These are phyloP conservation scores for Lochmaea crataegi DNA, from an alignment of 2,888 invertebrate species.

Conservation along the genomic window DNA sequence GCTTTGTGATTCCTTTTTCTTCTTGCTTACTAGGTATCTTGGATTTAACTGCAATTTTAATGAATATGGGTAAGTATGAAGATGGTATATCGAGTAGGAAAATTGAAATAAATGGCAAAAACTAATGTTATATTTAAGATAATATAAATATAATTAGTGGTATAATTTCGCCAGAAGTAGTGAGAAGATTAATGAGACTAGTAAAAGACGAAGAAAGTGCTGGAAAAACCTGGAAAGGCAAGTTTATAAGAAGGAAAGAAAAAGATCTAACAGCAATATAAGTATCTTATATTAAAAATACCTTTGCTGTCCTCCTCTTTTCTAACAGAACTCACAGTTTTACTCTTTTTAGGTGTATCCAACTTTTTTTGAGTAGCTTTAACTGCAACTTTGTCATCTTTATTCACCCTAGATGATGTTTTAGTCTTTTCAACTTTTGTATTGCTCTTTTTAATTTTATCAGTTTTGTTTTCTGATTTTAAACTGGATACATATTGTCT, in stretches of 20 bases:
- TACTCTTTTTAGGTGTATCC: slow-evolving; percentile 47
- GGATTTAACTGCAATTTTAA: slow-evolving; percentile 7
- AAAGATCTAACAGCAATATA: too few species aligned
- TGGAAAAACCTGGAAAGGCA: too few species aligned
- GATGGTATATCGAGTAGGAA: too few species aligned
- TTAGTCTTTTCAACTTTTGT: slow-evolving; percentile 42
- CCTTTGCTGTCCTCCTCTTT: slow-evolving; percentile 53
- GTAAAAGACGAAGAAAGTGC: too few species aligned
- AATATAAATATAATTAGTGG: too few species aligned
- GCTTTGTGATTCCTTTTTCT: slow-evolving; percentile 27
- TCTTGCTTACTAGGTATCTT: slow-evolving; percentile 51
- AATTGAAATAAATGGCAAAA: too few species aligned
- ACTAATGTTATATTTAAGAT: too few species aligned
- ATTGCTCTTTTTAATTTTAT: slow-evolving; percentile 44
- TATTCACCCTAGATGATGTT: slow-evolving; percentile 28
- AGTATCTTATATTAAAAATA: slow-evolving; percentile 50
- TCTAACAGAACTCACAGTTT: slow-evolving; percentile 49
- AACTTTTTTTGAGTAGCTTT: slow-evolving; percentile 40
- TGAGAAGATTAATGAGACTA: too few species aligned
- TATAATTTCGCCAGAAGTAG: too few species aligned
- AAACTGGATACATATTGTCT: slow-evolving; percentile 70
- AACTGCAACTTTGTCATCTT: slow-evolving; percentile 53
- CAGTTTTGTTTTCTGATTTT: slow-evolving; percentile 46
- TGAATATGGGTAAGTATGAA: background rate
- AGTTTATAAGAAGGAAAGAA: background rate